These are phyloP conservation scores for Seriola rivoliana DNA, from an alignment of 2,113 vertebrate species.

Conservation along the genomic window DNA sequence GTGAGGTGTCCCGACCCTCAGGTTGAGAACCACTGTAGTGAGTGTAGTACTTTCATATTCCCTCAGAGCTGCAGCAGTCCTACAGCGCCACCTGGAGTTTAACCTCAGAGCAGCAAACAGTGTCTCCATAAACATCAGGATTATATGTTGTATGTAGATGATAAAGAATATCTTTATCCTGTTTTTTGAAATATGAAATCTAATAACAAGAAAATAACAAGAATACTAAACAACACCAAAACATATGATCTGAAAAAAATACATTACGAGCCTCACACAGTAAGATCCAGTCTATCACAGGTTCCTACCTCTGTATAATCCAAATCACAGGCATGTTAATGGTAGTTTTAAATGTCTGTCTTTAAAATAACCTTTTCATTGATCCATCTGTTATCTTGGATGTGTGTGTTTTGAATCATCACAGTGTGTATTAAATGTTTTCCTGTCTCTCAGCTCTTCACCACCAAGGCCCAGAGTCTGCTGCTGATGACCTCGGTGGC, in stretches of 20 bases:
- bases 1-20: background rate
- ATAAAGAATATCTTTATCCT: too few species aligned
- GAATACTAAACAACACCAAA: background rate
- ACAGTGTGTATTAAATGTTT: background rate
- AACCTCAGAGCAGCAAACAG: background rate
- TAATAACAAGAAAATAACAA: background rate
- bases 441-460: constrained; percentile 86
- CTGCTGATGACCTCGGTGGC: constrained; percentile 96
- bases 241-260: too few species aligned
- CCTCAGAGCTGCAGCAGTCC: background rate
- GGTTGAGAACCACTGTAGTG: background rate
- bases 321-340: too few species aligned
- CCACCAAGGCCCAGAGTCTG: constrained; percentile 91
- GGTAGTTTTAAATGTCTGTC: background rate
- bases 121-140: background rate
- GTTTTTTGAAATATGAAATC: background rate
- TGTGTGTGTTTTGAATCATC: background rate
- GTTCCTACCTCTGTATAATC: too few species aligned
- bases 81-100: constrained; percentile 26
- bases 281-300: background rate
- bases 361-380: too few species aligned
- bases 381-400: background rate
- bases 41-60: too few species aligned
- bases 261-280: too few species aligned
- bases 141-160: background rate